A percentile compares a stretch with the other conserved stretches of the same genome.
phyloP scores from a whole-genome alignment of 1,140 invertebrate genomes.

The Dreissena polymorpha region DNA sequence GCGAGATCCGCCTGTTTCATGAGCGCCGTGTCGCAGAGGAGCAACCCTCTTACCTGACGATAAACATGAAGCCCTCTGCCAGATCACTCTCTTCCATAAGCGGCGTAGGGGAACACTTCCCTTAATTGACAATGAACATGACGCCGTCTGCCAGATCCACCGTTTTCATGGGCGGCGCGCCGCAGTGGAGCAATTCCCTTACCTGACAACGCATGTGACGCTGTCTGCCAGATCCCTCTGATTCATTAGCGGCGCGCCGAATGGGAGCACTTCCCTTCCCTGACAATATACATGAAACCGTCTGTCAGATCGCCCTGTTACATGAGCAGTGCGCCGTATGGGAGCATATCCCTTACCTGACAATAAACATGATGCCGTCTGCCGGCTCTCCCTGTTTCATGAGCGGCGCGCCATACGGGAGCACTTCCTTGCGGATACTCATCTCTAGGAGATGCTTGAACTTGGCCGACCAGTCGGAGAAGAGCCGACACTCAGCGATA shows the following conservation, averaged over 20 bases:
- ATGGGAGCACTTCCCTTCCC: constrained; percentile 65
- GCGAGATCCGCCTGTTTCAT: too few relatives aligned
- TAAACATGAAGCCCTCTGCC: too few relatives aligned
- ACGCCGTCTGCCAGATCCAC: constrained; percentile 64
- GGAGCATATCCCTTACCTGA: constrained; percentile 63
- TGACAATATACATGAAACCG: constrained; percentile 71
- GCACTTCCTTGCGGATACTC: constrained; percentile 69
- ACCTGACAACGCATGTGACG: constrained; percentile 72
- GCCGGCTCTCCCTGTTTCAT: constrained; percentile 67
- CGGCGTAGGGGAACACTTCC: too few relatives aligned
- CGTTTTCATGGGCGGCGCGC: constrained; percentile 67
- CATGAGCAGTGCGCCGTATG: constrained; percentile 67
- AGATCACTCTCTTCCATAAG: too few relatives aligned
- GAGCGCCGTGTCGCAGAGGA: too few relatives aligned
- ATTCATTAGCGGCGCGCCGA: constrained; percentile 64
- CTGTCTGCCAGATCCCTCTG: constrained; percentile 66
- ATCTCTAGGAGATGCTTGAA: constrained; percentile 74
- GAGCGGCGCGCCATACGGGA: constrained; percentile 65
- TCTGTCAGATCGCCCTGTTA: constrained; percentile 63
- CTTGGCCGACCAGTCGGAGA: constrained; percentile 70
- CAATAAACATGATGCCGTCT: constrained; percentile 69
- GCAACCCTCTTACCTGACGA: too few relatives aligned
- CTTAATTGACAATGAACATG: constrained; percentile 70
- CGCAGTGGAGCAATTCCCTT: constrained; percentile 63
- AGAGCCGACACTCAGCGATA: constrained; percentile 68